Evolutionary conservation across 1,140 invertebrate species (phyloP).

Genomic region (Temnothorax curvispinosus): DNA sequence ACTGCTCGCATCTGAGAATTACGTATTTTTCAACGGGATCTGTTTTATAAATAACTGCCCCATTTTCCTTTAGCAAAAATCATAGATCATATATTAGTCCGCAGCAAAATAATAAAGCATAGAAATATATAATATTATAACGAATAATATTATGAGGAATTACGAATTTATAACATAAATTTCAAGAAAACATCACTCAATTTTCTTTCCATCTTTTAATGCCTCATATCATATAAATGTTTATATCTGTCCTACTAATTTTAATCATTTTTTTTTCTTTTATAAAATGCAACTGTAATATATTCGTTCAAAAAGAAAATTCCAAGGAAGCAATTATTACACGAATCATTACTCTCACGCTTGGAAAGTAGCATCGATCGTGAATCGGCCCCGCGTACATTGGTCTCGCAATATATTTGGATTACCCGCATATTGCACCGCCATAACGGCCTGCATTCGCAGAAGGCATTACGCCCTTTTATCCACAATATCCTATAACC

Average conservation of each 20-base stretch:
- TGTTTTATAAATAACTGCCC: slow-evolving; percentile 44
- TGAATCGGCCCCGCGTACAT: not conserved
- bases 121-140: not conserved
- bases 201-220: not conserved
- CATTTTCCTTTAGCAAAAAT: slow-evolving; percentile 21
- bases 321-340: not conserved
- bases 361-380: not conserved
- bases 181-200: not conserved
- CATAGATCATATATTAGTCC: slow-evolving; percentile 3
- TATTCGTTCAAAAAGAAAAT: not conserved
- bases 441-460: slow-evolving; percentile 1
- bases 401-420: slow-evolving; percentile 42
- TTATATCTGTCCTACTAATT: not conserved
- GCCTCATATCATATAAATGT: not conserved
- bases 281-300: not conserved
- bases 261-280: not conserved
- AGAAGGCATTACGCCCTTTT: slow-evolving; percentile 59
- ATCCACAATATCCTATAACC: slow-evolving; percentile 62
- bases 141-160: not conserved
- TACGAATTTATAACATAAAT: not conserved
- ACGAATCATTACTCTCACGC: not conserved
- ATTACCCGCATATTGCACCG: slow-evolving; percentile 51
- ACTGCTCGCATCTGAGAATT: slow-evolving; percentile 15
- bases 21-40: slow-evolving; percentile 27
- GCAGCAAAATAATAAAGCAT: not conserved